Base-by-base conservation (phyloP, 1,140 invertebrate genomes). In the Drosophila tsacasi region DNA sequence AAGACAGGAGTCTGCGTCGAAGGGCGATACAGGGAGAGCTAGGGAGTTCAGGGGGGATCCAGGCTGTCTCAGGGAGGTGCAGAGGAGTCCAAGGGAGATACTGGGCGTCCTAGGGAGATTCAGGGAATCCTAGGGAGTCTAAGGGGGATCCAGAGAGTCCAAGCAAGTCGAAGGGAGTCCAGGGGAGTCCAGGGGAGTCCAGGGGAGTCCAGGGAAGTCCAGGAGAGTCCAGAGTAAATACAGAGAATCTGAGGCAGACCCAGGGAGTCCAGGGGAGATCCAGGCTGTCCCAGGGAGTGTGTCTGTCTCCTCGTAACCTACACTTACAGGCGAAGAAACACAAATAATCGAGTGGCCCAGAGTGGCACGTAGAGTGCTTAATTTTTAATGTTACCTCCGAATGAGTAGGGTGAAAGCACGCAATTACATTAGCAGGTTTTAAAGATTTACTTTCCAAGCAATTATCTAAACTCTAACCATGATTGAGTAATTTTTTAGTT, bases 1-100 rank as follows among this genome's bases (percentile, higher is more conserved):
- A 59, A 40, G 42, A 65, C 35, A 32, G 50, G 21, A 40, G 25
- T 19, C 19, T 21, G 19, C 55, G 37, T 65, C 27, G 3, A 10
- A 13, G 35, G 35, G 12, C 4, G 32, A 35, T 13, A 13, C 32
- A 35, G 35, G 35, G 35, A 7, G 12, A 15, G 9, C n/a, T 2
- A 9, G 32, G 52, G 32, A 23, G 30, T 50, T 5, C 1, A 12
- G 4, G 10, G 10, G 35, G 6, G 5, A 37, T 37, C n/a, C n/a
- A n/a, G n/a, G n/a, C n/a, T n/a, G n/a, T n/a, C n/a, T 5, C 9
- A 10, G 9, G 17, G 8, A 32, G 30, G 30, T 32, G 7, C 30
- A 30, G 3, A 2, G 32, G 10, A 12, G 32, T 35, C 12, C 4
- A 35, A 13, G 32, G 32, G 8, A 32, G 9, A 5, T 27, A 4